These are phyloP conservation scores for Etia nguti DNA, from an alignment of 2,113 vertebrate species.

Conservation along the genomic window DNA sequence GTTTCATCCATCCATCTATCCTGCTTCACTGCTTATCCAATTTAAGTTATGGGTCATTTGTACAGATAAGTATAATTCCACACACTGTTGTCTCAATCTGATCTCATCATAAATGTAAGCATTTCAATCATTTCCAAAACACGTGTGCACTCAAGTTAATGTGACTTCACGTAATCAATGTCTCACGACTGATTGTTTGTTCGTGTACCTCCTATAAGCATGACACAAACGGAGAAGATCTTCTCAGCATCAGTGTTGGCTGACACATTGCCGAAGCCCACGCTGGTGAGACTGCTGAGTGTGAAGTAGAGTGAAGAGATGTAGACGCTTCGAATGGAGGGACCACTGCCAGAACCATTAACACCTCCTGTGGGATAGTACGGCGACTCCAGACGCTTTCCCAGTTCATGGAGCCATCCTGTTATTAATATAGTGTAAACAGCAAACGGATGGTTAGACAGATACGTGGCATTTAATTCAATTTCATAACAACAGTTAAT, in stretches of 20 bases:
- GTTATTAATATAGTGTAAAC: neutral
- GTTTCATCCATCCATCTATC: neutral
- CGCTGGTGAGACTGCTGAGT: constrained; percentile 96
- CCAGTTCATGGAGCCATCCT: constrained; percentile 97
- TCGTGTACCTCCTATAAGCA: constrained; percentile 88
- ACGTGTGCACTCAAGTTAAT: neutral
- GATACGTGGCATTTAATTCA: neutral
- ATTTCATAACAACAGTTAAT: neutral
- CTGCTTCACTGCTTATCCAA: neutral
- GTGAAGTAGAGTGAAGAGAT: constrained; percentile 96
- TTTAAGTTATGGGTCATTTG: neutral
- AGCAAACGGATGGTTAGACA: neutral
- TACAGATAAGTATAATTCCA: neutral
- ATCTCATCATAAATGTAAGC: neutral
- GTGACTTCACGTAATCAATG: neutral
- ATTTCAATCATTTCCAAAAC: neutral
- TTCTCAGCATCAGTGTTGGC: constrained; percentile 96
- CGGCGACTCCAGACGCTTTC: constrained; percentile 90
- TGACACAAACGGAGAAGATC: constrained; percentile 97
- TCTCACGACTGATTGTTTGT: neutral
- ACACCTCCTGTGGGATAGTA: constrained; percentile 72
- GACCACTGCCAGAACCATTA: constrained; percentile 77
- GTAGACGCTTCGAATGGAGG: constrained; percentile 89
- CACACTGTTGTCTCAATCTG: neutral
- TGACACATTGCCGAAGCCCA: constrained; percentile 96